phyloP scores from a whole-genome alignment of 2,113 vertebrate genomes.

The Amphilophus citrinellus region DNA sequence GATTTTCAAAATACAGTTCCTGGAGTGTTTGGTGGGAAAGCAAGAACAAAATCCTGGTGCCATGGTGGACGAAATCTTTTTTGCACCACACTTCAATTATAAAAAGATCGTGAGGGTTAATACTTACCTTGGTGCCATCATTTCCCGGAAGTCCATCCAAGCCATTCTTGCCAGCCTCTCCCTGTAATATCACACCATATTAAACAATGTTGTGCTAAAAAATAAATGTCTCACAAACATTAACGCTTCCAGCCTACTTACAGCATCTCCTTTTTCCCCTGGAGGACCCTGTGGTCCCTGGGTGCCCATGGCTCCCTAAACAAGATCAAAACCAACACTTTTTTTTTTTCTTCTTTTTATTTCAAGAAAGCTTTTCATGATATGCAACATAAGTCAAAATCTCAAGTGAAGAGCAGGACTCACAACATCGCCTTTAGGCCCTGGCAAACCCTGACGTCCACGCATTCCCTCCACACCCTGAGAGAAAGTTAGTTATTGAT shows the following conservation, averaged over 20 bases:
- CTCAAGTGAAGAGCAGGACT: slow-evolving; percentile 28
- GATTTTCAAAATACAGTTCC: no score
- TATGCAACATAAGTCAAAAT: neutral
- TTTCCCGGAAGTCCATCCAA: slow-evolving; percentile 75
- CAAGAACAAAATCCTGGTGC: no score
- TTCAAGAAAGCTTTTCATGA: neutral
- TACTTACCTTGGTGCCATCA: slow-evolving; percentile 78
- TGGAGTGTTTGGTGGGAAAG: no score
- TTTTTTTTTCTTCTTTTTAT: neutral
- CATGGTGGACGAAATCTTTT: no score
- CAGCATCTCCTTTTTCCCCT: slow-evolving; percentile 80
- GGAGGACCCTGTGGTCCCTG: slow-evolving; percentile 69
- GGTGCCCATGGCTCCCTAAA: slow-evolving; percentile 78
- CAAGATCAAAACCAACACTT: neutral
- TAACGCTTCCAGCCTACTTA: slow-evolving; percentile 56
- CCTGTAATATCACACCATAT: slow-evolving; percentile 65
- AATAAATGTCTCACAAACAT: neutral
- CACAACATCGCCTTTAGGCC: slow-evolving; percentile 82
- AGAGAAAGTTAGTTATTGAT: neutral
- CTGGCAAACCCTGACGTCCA: slow-evolving; percentile 79
- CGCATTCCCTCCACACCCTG: slow-evolving; percentile 84
- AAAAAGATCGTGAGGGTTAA: neutral
- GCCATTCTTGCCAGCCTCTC: slow-evolving; percentile 75
- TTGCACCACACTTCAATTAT: neutral
- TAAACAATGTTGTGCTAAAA: neutral